These are phyloP conservation scores for Anoncus sp. DNA, from an alignment of 2,888 invertebrate species.

Conservation along the genomic window DNA sequence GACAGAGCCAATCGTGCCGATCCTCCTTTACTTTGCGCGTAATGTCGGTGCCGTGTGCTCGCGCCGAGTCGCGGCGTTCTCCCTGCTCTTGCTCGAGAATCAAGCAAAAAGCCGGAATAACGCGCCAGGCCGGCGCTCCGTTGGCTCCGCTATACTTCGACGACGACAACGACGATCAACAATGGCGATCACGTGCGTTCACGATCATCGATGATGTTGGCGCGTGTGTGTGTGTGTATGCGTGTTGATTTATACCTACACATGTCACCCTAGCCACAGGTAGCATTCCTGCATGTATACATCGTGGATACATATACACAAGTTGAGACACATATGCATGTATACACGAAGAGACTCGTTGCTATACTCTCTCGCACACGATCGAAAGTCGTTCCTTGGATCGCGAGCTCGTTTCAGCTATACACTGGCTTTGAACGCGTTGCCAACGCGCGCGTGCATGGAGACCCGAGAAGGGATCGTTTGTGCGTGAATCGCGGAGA, in stretches of 20 bases:
- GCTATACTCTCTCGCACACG: constrained; percentile 6
- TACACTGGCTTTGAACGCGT: constrained; percentile 33
- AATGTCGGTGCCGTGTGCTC: constrained; percentile 18
- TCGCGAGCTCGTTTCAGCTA: constrained; percentile 44
- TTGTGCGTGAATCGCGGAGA: constrained; percentile 60
- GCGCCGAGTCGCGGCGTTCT: constrained; percentile 39
- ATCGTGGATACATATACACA: constrained; percentile 3
- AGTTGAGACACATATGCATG: not conserved
- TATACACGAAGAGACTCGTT: constrained; percentile 15
- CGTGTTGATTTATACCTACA: constrained; percentile 46
- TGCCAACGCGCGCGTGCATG: constrained; percentile 40
- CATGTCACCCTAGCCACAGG: constrained; percentile 8
- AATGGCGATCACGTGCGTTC: constrained; percentile 78
- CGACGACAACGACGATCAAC: constrained; percentile 72
- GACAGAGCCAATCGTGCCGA: constrained; percentile 24
- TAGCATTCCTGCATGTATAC: constrained; percentile 18
- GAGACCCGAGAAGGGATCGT: constrained; percentile 45
- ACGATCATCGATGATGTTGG: constrained; percentile 45
- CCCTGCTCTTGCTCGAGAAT: constrained; percentile 46
- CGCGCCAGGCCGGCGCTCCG: constrained; percentile 72
- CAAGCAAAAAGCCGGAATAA: constrained; percentile 73
- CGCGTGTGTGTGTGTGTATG: too few species aligned
- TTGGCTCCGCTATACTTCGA: constrained; percentile 52
- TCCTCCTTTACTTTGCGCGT: constrained; percentile 17
- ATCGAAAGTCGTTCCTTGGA: constrained; percentile 51